Percentiles rank a stretch among this genome's conserved stretches.
These are phyloP conservation scores for Asarcornis scutulata DNA, from an alignment of 2,113 vertebrate genomes.

Conservation along the genomic window DNA sequence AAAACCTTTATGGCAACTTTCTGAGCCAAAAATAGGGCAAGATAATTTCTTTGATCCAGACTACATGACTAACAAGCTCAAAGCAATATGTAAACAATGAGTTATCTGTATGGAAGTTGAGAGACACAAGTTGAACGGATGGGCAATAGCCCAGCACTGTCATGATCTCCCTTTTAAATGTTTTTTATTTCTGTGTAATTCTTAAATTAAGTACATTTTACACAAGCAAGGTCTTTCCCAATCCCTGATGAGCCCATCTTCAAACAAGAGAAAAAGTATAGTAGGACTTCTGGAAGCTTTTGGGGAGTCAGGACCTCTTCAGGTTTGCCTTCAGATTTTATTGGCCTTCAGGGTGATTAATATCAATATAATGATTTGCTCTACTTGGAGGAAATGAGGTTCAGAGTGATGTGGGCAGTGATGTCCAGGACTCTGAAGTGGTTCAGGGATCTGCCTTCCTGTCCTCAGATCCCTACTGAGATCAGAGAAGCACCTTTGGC, in stretches of 20 bases:
- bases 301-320: neutral
- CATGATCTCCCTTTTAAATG: neutral
- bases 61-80: neutral
- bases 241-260: neutral
- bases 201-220: neutral
- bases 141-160: neutral
- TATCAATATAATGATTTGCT: neutral
- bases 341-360: neutral
- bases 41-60: neutral
- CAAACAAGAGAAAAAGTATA: neutral
- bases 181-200: accelerated
- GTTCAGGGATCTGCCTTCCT: neutral
- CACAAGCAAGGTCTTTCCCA: neutral
- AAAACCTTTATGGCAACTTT: neutral
- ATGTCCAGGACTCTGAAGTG: neutral
- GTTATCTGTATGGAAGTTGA: neutral
- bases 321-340: neutral
- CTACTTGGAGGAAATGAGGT: neutral
- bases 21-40: neutral
- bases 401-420: neutral
- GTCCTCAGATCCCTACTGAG: neutral
- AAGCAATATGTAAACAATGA: neutral
- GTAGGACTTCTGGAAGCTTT: neutral
- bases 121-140: neutral
- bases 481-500: neutral